Evolutionary conservation across 2,888 invertebrate species (phyloP).

Genomic region (Lymantria dispar): DNA sequence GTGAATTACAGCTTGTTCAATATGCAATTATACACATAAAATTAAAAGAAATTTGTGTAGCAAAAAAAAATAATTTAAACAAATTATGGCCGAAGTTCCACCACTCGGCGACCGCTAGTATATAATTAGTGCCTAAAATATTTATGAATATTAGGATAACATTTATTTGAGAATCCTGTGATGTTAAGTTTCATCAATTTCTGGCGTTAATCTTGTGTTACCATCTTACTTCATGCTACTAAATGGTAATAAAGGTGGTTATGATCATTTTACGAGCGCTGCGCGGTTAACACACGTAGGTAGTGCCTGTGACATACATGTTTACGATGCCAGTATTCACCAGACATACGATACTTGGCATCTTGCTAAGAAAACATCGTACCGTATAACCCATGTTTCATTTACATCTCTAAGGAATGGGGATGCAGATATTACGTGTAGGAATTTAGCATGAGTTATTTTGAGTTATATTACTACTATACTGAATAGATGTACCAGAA

Average conservation of each 20-base stretch:
- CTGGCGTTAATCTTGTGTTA: conserved; percentile 31
- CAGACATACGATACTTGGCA: conserved; percentile 74
- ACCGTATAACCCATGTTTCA: conserved; percentile 61
- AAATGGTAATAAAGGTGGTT: conserved; percentile 48
- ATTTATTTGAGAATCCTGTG: conserved; percentile 17
- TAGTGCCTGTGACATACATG: conserved; percentile 65
- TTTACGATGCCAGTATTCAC: conserved; percentile 65
- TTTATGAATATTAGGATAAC: no score
- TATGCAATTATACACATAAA: no score
- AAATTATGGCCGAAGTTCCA: no score
- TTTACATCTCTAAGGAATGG: conserved; percentile 57
- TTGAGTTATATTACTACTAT: no score
- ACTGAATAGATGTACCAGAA: no score
- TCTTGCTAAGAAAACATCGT: conserved; percentile 60
- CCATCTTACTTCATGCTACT: conserved; percentile 26
- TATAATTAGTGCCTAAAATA: no score
- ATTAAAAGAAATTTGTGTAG: no score
- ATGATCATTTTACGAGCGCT: conserved; percentile 65
- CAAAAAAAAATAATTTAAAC: no score
- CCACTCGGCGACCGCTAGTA: no score
- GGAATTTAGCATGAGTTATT: conserved; percentile 45
- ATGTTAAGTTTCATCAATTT: conserved; percentile 34
- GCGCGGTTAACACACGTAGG: conserved; percentile 57
- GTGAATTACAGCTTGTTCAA: no score
- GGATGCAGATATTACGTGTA: conserved; percentile 67